Base-by-base conservation (phyloP, 2,113 vertebrate genomes). In the Stegastes partitus region DNA sequence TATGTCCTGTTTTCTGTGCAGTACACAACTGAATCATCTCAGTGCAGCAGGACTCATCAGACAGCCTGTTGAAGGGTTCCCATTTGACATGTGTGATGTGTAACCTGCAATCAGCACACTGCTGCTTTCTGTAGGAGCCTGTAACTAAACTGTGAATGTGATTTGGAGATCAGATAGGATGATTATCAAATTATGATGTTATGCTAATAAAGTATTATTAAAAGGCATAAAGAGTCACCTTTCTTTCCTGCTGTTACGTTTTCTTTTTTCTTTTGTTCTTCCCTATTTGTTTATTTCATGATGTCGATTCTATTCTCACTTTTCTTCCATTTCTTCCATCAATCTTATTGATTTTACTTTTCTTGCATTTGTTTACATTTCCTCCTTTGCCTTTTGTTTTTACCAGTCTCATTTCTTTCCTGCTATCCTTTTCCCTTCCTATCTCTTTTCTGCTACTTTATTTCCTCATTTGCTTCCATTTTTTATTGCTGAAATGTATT, bases 201-300 rank as follows among this genome's bases (percentile, higher is more conserved):
- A 53, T 51, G 42, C 26, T 79, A 78, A 82, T 82, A 66, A 86
- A 82, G 55, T 47, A 63, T 73, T 59, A 64, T 31, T 67, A 51
- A 49, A 62, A 53, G 47, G n/a, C 34, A 51, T 6, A 45, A 44
- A 31, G 25, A 26, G 23, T 37, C 9, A 23, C 1, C 4, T 51
- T 18, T 16, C 3, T 8, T 58, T 42, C 8, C 18, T 49, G 2
- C 22, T 0, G 2, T 34, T 31, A 15, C 31, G 3, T 70, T 9
- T 65, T 10, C 14, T 45, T 25, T 9, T 25, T 16, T 26, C 11
- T 68, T 16, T 45, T 45, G 3, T 45, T 16, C 31, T 9, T 49
- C 7, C n/a, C 1, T 49, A 6, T n/a, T 49, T n/a, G 0, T n/a
- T 19, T 49, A 8, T 49, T n/a, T 45, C 31, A 42, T 3, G 14